Evolutionary conservation across 37 sponge, comb jelly and placozoan genomes (phyloP), one percentile per base, ranked within the genome.

Genomic region (Lycopodina hypogea): DNA sequence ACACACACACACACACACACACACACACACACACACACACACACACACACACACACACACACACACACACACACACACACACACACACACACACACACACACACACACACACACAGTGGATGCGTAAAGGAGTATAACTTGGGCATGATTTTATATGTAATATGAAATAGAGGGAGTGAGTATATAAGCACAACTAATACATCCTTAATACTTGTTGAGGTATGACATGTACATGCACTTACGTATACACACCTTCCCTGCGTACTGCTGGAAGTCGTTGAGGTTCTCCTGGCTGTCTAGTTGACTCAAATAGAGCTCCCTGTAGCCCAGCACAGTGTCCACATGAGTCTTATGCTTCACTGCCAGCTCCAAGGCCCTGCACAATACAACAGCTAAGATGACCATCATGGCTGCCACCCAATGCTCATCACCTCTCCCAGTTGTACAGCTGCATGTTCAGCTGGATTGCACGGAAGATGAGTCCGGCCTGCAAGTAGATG

Each of bases 271-370:
- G 60, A 94, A 94, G 42, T 79, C 65, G 30, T 86, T 84, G 19
- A 92, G 75, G 24, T 70, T 85, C 64, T 97, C 97, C 45, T 94
- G 45, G 56, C 75, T 67, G 38, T 88, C 89, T 18, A 97, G 50
- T 18, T 87, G 86, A 15, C 65, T 23, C 55, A 97, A 81, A 56
- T 94, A 87, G 63, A 74, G 86, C 41, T 94, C 92, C 34, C 95
- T 80, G 76, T 71, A 94, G 52, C 88, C 97, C 65, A 97, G 68
- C 29, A 97, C 97, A 33, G 97, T 97, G 78, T 97, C 97, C 33
- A 97, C 89, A 65, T 97, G 97, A 17, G 97, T 97, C 84, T 97
- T 94, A 79, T 94, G 86, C 53, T 89, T 89, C 35, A 94, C 62
- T 41, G 97, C 97, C 61, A 97, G 33, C 73, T 94, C 91, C 69